Conservation (phyloP, 2,797 vertebrate species). For the Hirundo rustica region DNA sequence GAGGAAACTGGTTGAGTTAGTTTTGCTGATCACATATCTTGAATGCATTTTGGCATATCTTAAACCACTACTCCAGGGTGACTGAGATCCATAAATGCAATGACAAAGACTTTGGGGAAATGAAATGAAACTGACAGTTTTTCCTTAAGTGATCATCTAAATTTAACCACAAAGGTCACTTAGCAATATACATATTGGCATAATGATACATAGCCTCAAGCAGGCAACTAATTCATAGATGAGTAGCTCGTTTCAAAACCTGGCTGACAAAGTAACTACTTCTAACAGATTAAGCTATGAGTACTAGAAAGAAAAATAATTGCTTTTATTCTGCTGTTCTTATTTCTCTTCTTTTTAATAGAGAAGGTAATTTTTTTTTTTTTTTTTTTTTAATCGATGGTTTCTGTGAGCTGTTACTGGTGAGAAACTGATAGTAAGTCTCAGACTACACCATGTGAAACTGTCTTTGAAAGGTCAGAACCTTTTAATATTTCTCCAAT, state of each 20-base stretch:
- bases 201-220: background rate
- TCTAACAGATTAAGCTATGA: background rate
- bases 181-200: background rate
- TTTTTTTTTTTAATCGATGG: background rate
- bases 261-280: background rate
- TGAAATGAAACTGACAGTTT: conserved; percentile 14
- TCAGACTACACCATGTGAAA: background rate
- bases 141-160: conserved; percentile 17
- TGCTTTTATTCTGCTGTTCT: background rate
- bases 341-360: background rate
- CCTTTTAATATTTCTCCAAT: background rate
- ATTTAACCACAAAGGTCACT: conserved; percentile 37
- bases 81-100: background rate
- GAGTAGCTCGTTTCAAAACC: background rate
- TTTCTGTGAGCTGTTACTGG: background rate
- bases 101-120: conserved; percentile 4
- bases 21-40: background rate
- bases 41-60: background rate
- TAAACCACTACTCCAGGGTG: background rate
- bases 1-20: background rate
- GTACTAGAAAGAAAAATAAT: background rate
- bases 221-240: background rate
- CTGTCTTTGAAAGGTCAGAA: background rate
- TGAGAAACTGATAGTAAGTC: background rate
- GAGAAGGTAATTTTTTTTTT: background rate